A percentile compares a stretch with the other conserved stretches of the same genome.
phyloP scores from a whole-genome alignment of 2,888 invertebrate genomes.

The Heliconius cydno region DNA sequence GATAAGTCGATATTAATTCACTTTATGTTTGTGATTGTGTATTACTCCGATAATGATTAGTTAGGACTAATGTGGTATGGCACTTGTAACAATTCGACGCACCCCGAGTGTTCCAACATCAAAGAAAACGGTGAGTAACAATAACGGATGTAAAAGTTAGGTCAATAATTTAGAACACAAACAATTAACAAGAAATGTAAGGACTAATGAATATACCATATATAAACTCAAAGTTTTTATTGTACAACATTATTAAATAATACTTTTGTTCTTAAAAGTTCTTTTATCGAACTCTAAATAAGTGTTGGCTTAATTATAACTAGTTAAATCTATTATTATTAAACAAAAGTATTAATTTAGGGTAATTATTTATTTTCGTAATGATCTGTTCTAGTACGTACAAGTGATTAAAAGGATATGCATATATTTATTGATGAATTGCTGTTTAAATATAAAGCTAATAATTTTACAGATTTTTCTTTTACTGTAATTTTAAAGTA shows the following conservation, averaged over 20 bases:
- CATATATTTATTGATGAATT: not conserved
- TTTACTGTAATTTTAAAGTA: no score
- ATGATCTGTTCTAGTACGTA: not conserved
- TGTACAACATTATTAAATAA: not conserved
- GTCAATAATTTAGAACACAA: conserved; percentile 50
- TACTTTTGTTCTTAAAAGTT: not conserved
- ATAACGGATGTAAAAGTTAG: conserved; percentile 55
- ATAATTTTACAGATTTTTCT: no score
- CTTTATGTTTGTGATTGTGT: conserved; percentile 77
- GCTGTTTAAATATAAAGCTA: no score
- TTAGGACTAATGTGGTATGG: conserved; percentile 80
- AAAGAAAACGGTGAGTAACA: conserved; percentile 77
- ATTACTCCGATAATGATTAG: conserved; percentile 75
- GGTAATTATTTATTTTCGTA: not conserved
- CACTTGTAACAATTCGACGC: conserved; percentile 81
- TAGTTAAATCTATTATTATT: not conserved
- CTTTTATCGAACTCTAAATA: not conserved
- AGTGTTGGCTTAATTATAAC: not conserved
- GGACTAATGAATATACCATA: not conserved
- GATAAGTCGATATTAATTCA: conserved; percentile 70
- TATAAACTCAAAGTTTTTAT: not conserved
- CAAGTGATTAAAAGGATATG: not conserved
- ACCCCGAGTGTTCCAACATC: conserved; percentile 81
- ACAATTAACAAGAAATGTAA: conserved; percentile 29
- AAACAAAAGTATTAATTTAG: not conserved